Evolutionary conservation across 2,888 invertebrate species (phyloP), one percentile per base, ranked within the genome.

Genomic region (Petrophora chlorosata): DNA sequence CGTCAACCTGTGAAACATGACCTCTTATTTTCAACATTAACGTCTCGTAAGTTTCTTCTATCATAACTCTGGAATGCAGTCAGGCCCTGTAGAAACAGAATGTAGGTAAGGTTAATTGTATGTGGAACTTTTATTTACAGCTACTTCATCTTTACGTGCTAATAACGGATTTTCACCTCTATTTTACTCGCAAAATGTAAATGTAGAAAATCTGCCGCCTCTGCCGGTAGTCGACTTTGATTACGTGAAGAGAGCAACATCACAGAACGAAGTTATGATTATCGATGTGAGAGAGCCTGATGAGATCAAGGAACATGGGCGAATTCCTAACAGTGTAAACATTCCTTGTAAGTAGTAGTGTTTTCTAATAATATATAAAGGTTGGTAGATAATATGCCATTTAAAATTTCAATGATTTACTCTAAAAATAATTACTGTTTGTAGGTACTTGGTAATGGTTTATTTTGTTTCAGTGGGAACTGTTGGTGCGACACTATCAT

Each of bases 271-370:
- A 46, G 65, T 79, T 44, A 66, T 94, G 9, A 91, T 96, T 15
- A 91, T 97, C 52, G 96, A 96, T 86, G 95, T 96, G 0, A 92
- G 96, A 57, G 95, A 95, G 70, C 94, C 94, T 17, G 79, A 91
- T 7, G 96, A 96, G 81, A 76, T 96, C 5, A 78, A 91, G 53
- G 93, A 94, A 70, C 92, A 93, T 59, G 95, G 96, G 2, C 85
- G 90, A 66, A 92, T 96, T 50, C 95, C 95, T 23, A 92, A 92
- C 42, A 94, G 94, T 67, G 91, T 95, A 40, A 95, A 95, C 68
- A 95, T 96, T 75, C 95, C 95, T 61, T 87, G 95, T 94, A 90
- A 91, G 92, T 84, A 41, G 35, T 35, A 26, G 7, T 32, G 30
- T 19, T 17, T 15, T 8, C 8, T 14, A 16, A 16, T 5, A 16